Conservation (phyloP, 2,797 vertebrate species). For the Psittacula derbiana region DNA sequence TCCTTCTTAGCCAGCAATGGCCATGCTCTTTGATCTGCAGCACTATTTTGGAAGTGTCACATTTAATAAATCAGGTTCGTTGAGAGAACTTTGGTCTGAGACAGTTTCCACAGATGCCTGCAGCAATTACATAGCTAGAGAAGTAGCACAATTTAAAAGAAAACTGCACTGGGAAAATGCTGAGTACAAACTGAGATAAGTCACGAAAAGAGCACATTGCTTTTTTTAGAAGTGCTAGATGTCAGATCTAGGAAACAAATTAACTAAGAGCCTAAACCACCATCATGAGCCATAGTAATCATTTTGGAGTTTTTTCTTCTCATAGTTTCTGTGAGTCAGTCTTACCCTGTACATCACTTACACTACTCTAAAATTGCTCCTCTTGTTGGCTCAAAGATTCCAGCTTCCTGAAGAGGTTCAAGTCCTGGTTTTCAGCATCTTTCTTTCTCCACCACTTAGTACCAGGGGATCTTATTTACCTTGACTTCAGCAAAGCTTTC, state of each 20-base stretch:
- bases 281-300: neutral
- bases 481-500: neutral
- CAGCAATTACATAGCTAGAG: conserved; percentile 6
- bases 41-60: conserved; percentile 42
- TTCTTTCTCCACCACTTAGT: neutral
- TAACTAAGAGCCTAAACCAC: neutral
- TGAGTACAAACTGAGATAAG: conserved; percentile 23
- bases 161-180: neutral
- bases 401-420: neutral
- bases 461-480: neutral
- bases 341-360: neutral
- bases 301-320: neutral
- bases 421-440: neutral
- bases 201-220: neutral
- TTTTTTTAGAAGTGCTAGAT: conserved; percentile 15
- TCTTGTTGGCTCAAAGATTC: neutral
- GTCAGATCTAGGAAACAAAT: conserved; percentile 18
- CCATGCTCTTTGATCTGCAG: conserved; percentile 37
- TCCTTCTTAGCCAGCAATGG: conserved; percentile 46
- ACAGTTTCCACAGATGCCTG: conserved; percentile 25
- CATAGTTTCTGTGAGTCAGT: conserved; percentile 13
- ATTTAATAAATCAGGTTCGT: conserved; percentile 39
- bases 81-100: conserved; percentile 48
- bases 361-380: neutral
- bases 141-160: neutral